A percentile compares a stretch with the other conserved stretches of the same genome.
Conservation (phyloP, 2,797 vertebrate species). For the Lepus townsendii region DNA sequence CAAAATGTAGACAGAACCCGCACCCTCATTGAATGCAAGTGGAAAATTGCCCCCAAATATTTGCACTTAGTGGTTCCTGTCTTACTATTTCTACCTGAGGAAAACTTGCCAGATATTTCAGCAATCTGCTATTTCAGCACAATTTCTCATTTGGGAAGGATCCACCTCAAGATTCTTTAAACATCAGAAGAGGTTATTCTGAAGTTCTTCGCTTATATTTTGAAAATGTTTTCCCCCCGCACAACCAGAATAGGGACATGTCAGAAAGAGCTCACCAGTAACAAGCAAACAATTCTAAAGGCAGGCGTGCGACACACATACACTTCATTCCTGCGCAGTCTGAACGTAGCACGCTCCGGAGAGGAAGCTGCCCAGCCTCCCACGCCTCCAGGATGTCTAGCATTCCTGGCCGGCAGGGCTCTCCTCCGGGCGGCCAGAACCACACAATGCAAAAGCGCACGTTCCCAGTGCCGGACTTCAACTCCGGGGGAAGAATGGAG, state of each 20-base stretch:
- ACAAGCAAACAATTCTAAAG: constrained; percentile 58
- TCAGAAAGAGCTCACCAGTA: constrained; percentile 41
- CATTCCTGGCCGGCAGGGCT: constrained; percentile 74
- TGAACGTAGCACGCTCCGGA: constrained; percentile 48
- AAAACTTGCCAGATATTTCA: constrained; percentile 71
- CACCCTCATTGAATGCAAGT: not conserved
- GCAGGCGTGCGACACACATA: constrained; percentile 45
- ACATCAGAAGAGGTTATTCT: not conserved
- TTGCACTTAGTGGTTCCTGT: constrained; percentile 49
- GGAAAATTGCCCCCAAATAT: constrained; percentile 71
- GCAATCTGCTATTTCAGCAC: constrained; percentile 79
- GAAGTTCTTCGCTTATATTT: constrained; percentile 9
- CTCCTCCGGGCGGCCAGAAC: constrained; percentile 43
- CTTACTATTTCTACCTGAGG: constrained; percentile 22
- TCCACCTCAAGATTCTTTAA: not conserved
- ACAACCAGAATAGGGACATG: not conserved
- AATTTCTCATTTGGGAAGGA: constrained; percentile 65
- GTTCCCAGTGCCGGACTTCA: constrained; percentile 67
- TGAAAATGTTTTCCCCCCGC: not conserved
- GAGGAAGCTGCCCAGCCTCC: constrained; percentile 70
- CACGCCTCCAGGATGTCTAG: constrained; percentile 79
- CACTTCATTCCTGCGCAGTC: constrained; percentile 61
- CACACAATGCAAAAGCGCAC: constrained; percentile 53
- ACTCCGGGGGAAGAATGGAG: constrained; percentile 55
- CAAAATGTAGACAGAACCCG: not conserved